Conservation (phyloP, 2,888 invertebrate genomes). For the Amiota minor region DNA sequence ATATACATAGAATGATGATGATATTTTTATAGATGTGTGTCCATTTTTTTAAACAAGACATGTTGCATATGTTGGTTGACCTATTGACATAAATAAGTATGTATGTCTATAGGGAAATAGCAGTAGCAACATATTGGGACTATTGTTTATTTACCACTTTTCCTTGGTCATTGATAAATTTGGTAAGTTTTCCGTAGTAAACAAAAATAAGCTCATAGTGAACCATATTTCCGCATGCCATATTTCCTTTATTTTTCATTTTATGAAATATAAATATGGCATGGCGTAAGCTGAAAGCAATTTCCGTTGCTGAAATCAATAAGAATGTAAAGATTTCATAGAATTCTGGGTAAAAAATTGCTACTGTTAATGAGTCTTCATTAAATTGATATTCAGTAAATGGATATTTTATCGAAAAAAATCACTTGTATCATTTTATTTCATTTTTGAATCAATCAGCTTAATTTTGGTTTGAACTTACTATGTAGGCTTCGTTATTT, state of each 20-base stretch:
- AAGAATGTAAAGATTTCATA: too few relatives aligned
- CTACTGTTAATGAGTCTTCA: background rate
- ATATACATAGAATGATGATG: too few relatives aligned
- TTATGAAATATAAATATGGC: background rate
- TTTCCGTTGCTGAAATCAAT: background rate
- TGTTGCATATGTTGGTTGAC: constrained; percentile 1
- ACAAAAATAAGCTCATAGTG: too few relatives aligned
- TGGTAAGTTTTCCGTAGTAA: too few relatives aligned
- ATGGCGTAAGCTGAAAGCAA: background rate
- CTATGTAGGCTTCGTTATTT: background rate
- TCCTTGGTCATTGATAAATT: too few relatives aligned
- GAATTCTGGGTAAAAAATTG: background rate
- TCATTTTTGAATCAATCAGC: background rate
- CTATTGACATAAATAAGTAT: constrained; percentile 26
- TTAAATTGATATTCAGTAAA: background rate
- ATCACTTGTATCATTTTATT: constrained; percentile 15
- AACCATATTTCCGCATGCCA: background rate
- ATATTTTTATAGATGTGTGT: background rate
- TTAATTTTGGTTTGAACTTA: background rate
- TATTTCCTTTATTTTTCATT: background rate
- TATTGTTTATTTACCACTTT: background rate
- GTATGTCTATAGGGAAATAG: background rate
- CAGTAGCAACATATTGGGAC: background rate
- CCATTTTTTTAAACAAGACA: background rate
- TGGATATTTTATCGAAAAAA: constrained; percentile 19